Percentiles rank a stretch among this genome's conserved stretches.
phyloP scores from a whole-genome alignment of 2,797 vertebrate species.

The Falco novaeseelandiae region DNA sequence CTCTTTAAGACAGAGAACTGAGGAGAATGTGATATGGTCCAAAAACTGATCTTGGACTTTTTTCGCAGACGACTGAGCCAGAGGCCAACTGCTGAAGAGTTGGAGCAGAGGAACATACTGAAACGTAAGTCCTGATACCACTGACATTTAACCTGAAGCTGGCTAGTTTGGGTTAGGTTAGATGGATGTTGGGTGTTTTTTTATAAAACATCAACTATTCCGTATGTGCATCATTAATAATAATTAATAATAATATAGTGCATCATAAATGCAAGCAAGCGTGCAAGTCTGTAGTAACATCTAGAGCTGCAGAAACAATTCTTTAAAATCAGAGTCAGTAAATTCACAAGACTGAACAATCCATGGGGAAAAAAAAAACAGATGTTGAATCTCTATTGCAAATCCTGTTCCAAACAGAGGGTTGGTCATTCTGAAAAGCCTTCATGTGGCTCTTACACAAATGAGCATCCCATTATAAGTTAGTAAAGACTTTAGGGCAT shows the following conservation, averaged over 20 bases:
- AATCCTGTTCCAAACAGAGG: background rate
- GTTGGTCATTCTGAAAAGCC: background rate
- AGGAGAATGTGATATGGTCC: conserved; percentile 79
- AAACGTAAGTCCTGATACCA: conserved; percentile 88
- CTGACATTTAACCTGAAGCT: background rate
- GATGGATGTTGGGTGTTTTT: background rate
- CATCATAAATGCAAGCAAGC: background rate
- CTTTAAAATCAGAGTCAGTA: background rate
- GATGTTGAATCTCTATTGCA: background rate
- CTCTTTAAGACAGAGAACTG: conserved; percentile 22
- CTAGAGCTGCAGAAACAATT: background rate
- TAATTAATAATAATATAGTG: background rate
- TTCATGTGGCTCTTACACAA: background rate
- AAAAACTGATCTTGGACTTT: conserved; percentile 82
- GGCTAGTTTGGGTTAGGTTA: background rate
- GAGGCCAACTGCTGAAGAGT: conserved; percentile 95
- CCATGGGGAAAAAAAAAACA: fast-evolving
- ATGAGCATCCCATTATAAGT: background rate
- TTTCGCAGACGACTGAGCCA: conserved; percentile 94
- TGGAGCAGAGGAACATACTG: conserved; percentile 98
- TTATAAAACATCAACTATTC: background rate
- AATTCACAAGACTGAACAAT: background rate
- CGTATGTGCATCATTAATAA: background rate
- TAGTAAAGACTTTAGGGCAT: background rate
- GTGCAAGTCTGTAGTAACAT: background rate